Conservation (phyloP, 2,113 vertebrate genomes). For the Sterna hirundo region DNA sequence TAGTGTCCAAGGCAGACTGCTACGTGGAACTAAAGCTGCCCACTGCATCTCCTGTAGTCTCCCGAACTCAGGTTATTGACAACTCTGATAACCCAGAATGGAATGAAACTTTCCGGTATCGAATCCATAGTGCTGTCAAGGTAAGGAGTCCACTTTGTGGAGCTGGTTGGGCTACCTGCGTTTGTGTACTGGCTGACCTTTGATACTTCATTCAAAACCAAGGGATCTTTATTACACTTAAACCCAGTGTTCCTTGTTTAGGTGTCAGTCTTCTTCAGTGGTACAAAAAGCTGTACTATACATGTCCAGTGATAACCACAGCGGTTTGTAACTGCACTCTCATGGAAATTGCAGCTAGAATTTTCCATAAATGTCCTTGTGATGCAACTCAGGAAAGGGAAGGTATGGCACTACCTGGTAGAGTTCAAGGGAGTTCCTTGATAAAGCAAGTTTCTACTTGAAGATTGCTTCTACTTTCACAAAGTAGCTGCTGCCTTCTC, state of each 20-base stretch:
- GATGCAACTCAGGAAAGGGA: neutral
- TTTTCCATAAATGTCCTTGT: neutral
- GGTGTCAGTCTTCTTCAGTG: neutral
- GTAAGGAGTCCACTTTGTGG: constrained; percentile 18
- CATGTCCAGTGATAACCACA: neutral
- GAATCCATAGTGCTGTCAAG: constrained; percentile 75
- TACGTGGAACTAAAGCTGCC: constrained; percentile 76
- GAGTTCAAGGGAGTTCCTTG: neutral
- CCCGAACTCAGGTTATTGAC: constrained; percentile 69
- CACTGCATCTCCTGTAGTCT: constrained; percentile 60
- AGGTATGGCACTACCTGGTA: neutral
- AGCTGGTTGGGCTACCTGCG: neutral
- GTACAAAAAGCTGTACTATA: neutral
- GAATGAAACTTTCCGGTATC: constrained; percentile 79
- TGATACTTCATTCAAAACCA: neutral
- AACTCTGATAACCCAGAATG: constrained; percentile 79
- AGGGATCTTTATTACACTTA: neutral
- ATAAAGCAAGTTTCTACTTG: neutral
- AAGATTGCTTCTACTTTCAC: neutral
- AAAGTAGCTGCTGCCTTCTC: neutral
- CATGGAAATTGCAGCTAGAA: neutral
- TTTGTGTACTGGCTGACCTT: neutral
- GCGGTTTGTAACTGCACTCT: neutral
- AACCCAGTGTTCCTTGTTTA: neutral
- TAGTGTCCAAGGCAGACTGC: constrained; percentile 80